Evolutionary conservation across 64 coral and sea anemone genomes (phyloP).

Genomic region (Montipora sp.): DNA sequence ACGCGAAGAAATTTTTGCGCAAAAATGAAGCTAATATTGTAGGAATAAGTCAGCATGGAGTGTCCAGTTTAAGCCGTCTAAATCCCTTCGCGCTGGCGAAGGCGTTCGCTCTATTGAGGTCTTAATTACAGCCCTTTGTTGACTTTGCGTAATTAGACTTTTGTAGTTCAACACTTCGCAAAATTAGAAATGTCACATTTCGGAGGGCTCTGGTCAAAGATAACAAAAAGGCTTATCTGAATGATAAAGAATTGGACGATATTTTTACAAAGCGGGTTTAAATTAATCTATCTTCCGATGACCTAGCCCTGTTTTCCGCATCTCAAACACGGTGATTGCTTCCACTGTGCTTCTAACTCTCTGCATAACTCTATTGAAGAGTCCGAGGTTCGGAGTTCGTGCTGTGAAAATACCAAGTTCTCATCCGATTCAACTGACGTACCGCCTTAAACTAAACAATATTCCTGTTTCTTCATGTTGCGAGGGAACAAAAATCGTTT

Average conservation of each 20-base stretch:
- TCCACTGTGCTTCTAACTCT: not conserved
- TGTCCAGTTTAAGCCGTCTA: conserved; percentile 41
- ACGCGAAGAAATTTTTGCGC: conserved; percentile 11
- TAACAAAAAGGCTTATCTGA: conserved; percentile 27
- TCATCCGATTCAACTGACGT: conserved; percentile 21
- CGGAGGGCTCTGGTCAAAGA: conserved; percentile 23
- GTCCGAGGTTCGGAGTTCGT: not conserved
- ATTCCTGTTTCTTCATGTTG: conserved; percentile 44
- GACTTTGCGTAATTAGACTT: conserved; percentile 79
- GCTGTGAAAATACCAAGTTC: conserved; percentile 8
- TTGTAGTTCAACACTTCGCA: conserved; percentile 70
- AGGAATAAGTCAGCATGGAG: conserved; percentile 46
- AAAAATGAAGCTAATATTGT: not conserved
- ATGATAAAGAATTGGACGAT: not conserved
- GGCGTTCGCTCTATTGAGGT: conserved; percentile 3
- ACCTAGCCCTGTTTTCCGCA: not conserved
- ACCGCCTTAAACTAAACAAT: conserved; percentile 30
- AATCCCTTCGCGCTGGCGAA: conserved; percentile 46
- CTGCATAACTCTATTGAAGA: not conserved
- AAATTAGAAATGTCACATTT: conserved; percentile 78
- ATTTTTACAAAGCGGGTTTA: not conserved
- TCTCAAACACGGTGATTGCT: not conserved
- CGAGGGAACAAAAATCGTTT: conserved; percentile 43
- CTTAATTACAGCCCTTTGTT: conserved; percentile 79
- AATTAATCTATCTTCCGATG: not conserved